Evolutionary conservation across 1,140 invertebrate genomes (phyloP), one percentile per base, ranked within the genome.

Genomic region (Battus philenor): DNA sequence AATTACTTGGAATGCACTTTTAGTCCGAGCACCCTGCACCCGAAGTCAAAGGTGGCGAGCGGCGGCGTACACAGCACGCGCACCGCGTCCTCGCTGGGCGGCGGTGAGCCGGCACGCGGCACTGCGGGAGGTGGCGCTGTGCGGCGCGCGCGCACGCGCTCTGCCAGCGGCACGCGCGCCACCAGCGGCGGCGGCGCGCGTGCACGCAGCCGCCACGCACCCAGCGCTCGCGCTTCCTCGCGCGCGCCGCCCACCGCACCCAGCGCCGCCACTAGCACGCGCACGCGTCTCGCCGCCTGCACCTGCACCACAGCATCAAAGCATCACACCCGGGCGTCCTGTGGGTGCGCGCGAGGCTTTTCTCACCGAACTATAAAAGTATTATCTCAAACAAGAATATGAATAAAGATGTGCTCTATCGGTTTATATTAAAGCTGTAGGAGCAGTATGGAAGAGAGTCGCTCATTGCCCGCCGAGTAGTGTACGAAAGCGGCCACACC

Each of bases 261-360:
- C 9, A 59, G 56, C n/a, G 54, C 54, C 36, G 50, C 43, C 32
- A 69, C 30, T 33, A 66, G 33, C 12, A 57, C n/a, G 8, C 45
- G 52, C 27, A 15, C 32, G 1, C 4, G 29, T 7, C 26, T n/a
- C 44, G 18, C 22, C 7, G 41, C 44, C 11, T 18, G 11, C 7
- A 27, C 31, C 45, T 44, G 34, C n/a, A n/a, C n/a, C n/a, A n/a
- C n/a, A n/a, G n/a, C n/a, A n/a, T n/a, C n/a, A n/a, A n/a, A n/a
- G n/a, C n/a, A n/a, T n/a, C n/a, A n/a, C n/a, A n/a, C n/a, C n/a
- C n/a, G n/a, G n/a, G n/a, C n/a, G n/a, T n/a, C n/a, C n/a, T n/a
- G n/a, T n/a, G n/a, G n/a, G n/a, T n/a, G n/a, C n/a, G n/a, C n/a
- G n/a, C n/a, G n/a, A n/a, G n/a, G n/a, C n/a, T n/a, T n/a, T n/a